Evolutionary conservation across 1,140 invertebrate species (phyloP), one percentile per base, ranked within the genome.

Genomic region (Hormaphis cornu): DNA sequence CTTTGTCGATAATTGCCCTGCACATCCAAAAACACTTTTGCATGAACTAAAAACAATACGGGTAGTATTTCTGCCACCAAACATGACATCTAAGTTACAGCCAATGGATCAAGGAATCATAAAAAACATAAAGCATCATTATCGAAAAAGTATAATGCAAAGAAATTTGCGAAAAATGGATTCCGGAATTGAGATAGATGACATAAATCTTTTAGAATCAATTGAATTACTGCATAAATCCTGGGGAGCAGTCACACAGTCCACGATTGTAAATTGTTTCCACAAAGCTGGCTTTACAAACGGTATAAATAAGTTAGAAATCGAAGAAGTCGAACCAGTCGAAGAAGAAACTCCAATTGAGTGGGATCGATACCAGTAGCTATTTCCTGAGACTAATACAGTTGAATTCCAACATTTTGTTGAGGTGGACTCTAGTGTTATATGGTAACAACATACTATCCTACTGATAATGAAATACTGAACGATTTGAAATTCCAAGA

Each of bases 41-140:
- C 71, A 77, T 16, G 69, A 72, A 70, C 75, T 76, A 73, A n/a
- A n/a, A n/a, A n/a, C n/a, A n/a, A 74, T 81, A 9, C 78, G 75
- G 73, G 44, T 81, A 4, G 69, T 75, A 26, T 82, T 79, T 74
- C 73, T 82, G 30, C 79, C 79, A 33, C 73, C 77, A 20, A 82
- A 82, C 73, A 80, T 77, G 4, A 82, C 80, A 24, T 77, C 76
- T 8, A 72, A 76, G 53, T 71, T 82, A n/a, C 80, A 83, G 73
- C 79, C 78, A 42, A 73, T 83, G 71, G 78, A 82, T 74, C 77
- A 78, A 74, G 78, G 78, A 20, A 77, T 83, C 46, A 82, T 81
- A 69, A 73, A 75, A 61, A 76, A 75, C 66, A 74, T 78, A 48
- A 78, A 78, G 73, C 69, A 69, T 30, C 73, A 46, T 18, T 71